A percentile compares a stretch with the other conserved stretches of the same genome.
Conservation (phyloP, 2,888 invertebrate species). For the Volucella inflata region DNA sequence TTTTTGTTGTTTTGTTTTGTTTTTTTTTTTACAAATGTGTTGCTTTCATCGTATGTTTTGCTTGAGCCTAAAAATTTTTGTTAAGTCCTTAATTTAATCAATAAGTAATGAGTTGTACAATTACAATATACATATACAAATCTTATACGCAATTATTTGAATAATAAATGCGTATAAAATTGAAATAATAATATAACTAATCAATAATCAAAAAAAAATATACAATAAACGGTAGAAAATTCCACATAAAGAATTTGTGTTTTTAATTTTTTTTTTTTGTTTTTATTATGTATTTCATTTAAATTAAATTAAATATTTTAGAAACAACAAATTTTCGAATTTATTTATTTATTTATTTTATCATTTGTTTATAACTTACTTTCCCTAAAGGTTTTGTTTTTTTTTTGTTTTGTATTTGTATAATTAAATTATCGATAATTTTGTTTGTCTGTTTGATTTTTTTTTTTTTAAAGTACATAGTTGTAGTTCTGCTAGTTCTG, state of each 20-base stretch:
- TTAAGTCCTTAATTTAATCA: slow-evolving; percentile 63
- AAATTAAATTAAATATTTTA: slow-evolving; percentile 53
- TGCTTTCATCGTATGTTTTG: slow-evolving; percentile 18
- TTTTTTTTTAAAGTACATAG: slow-evolving; percentile 60
- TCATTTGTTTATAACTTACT: slow-evolving; percentile 22
- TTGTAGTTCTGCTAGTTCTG: slow-evolving; percentile 31
- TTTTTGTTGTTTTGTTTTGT: slow-evolving; percentile 49
- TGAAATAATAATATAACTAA: slow-evolving; percentile 41
- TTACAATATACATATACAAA: slow-evolving; percentile 61
- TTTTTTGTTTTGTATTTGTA: slow-evolving; percentile 45
- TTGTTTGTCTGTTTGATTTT: slow-evolving; percentile 63
- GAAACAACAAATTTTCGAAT: slow-evolving; percentile 50
- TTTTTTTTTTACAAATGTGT: slow-evolving; percentile 53
- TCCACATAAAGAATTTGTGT: slow-evolving; percentile 45
- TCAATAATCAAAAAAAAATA: slow-evolving; percentile 65
- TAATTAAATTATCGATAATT: slow-evolving; percentile 58
- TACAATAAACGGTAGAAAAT: slow-evolving; percentile 55
- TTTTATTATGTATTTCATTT: too few relatives aligned
- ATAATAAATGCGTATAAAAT: slow-evolving; percentile 31
- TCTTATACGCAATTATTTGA: slow-evolving; percentile 31
- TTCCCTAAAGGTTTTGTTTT: slow-evolving; percentile 67
- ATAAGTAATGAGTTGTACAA: slow-evolving; percentile 69
- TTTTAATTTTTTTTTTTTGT: slow-evolving; percentile 19
- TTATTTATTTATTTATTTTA: slow-evolving; percentile 17
- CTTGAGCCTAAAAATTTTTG: background rate